Evolutionary conservation across 2,113 vertebrate genomes (phyloP).

Genomic region (Xerus inauris): DNA sequence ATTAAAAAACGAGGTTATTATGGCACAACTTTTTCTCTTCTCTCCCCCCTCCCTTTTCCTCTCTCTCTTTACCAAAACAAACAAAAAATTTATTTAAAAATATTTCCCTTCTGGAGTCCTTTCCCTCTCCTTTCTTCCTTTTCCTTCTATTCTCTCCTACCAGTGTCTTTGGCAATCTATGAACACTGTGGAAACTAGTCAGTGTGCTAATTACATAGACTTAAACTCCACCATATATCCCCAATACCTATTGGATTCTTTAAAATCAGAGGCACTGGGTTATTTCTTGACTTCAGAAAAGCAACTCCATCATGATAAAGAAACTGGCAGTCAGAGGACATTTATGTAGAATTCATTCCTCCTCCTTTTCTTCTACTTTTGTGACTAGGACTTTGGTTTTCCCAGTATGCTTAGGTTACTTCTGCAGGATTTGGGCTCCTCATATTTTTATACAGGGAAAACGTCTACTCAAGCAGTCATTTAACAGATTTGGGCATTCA

Average conservation of each 20-base stretch:
- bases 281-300: not conserved
- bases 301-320: not conserved
- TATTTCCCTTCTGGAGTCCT: not conserved
- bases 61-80: not conserved
- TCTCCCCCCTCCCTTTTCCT: not conserved
- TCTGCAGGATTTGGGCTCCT: not conserved
- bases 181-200: not conserved
- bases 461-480: not conserved
- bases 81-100: not conserved
- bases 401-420: not conserved
- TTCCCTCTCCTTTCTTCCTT: not conserved
- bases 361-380: not conserved
- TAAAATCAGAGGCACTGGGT: not conserved
- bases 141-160: not conserved
- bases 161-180: not conserved
- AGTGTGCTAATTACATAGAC: not conserved
- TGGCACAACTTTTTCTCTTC: not conserved
- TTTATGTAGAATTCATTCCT: not conserved
- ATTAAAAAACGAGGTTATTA: not conserved
- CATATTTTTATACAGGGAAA: not conserved
- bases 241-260: not conserved
- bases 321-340: not conserved
- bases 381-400: not conserved
- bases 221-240: not conserved
- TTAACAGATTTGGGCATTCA: not conserved